Conservation (phyloP, 1,140 invertebrate species). For the Ganaspis sp. region DNA sequence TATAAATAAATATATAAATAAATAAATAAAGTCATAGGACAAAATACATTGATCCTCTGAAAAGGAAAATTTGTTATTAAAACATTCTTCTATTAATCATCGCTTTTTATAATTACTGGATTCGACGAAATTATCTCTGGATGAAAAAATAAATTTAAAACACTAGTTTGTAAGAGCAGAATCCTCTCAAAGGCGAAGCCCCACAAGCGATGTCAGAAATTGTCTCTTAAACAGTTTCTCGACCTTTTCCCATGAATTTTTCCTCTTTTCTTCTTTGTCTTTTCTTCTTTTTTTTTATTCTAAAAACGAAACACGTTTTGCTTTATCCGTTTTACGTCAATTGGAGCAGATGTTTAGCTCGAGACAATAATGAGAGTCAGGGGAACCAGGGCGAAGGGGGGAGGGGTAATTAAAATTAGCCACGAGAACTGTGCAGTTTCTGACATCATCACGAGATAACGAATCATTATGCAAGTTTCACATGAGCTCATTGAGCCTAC, state of each 20-base stretch:
- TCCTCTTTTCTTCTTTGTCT: not conserved
- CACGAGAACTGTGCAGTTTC: slow-evolving; percentile 14
- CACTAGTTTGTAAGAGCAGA: not conserved
- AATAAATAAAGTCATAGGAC: too few species aligned
- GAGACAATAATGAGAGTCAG: not conserved
- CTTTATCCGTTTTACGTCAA: not conserved
- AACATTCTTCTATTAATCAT: too few species aligned
- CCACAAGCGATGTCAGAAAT: not conserved
- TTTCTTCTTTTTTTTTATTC: not conserved
- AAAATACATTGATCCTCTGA: too few species aligned
- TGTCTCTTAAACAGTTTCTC: slow-evolving; percentile 5
- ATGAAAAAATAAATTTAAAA: not conserved
- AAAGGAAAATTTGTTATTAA: too few species aligned
- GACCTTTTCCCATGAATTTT: not conserved
- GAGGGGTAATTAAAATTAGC: slow-evolving; percentile 7
- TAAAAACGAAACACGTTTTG: not conserved
- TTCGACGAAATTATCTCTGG: too few species aligned
- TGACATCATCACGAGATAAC: slow-evolving; percentile 27
- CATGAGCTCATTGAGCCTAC: slow-evolving; percentile 13
- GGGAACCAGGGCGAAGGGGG: not conserved
- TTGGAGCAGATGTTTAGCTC: not conserved
- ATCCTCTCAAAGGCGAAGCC: not conserved
- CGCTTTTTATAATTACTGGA: too few species aligned
- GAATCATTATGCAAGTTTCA: slow-evolving; percentile 29
- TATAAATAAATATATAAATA: too few species aligned